Conservation (phyloP, 2,888 invertebrate genomes). For the Balanococcus diminutus region DNA sequence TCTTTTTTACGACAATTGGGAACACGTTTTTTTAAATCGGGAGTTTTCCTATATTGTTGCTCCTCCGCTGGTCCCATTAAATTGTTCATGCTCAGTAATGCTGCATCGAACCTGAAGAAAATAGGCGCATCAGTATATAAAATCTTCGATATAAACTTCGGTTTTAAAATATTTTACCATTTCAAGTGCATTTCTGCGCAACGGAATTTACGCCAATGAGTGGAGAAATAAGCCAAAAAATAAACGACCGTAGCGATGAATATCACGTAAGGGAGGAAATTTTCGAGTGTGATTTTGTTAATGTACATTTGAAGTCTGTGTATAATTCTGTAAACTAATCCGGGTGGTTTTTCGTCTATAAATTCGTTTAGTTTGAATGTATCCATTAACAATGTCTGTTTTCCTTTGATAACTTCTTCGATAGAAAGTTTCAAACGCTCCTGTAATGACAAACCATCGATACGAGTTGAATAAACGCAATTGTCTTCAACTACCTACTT, state of each 20-base stretch:
- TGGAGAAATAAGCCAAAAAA: constrained; percentile 44
- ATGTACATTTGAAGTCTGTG: constrained; percentile 35
- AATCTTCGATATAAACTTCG: neutral
- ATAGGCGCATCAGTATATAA: too few species aligned
- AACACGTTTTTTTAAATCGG: constrained; percentile 43
- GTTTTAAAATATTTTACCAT: constrained; percentile 39
- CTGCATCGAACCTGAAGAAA: constrained; percentile 23
- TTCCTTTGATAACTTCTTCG: constrained; percentile 38
- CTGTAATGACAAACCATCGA: neutral
- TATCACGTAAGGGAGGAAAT: constrained; percentile 50
- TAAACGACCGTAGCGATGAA: constrained; percentile 36
- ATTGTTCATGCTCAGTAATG: neutral
- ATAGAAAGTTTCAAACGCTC: constrained; percentile 45
- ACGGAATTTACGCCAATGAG: constrained; percentile 44
- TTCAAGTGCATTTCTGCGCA: constrained; percentile 8
- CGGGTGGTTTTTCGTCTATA: constrained; percentile 44
- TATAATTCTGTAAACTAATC: constrained; percentile 24
- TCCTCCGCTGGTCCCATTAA: neutral
- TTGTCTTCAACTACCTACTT: neutral
- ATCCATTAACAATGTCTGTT: constrained; percentile 10
- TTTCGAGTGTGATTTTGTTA: constrained; percentile 36
- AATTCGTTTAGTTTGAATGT: constrained; percentile 43
- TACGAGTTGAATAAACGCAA: neutral
- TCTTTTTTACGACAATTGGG: constrained; percentile 42
- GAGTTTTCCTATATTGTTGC: constrained; percentile 34